Percentiles rank a stretch among this genome's conserved stretches.
Conservation (phyloP, 2,888 invertebrate genomes). For the Cerastoderma edule region DNA sequence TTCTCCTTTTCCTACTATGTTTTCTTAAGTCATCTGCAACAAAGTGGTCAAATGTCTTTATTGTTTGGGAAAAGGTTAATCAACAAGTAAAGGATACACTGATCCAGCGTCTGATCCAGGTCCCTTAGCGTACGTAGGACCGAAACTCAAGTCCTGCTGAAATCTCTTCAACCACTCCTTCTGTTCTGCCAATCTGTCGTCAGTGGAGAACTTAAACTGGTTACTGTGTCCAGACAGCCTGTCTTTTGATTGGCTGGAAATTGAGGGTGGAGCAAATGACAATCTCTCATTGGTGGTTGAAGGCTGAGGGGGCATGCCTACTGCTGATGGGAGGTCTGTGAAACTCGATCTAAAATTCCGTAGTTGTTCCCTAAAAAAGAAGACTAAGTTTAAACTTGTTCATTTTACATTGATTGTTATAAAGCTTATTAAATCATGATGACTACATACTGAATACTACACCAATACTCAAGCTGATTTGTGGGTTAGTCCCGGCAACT, state of each 20-base stretch:
- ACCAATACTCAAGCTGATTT: too few relatives aligned
- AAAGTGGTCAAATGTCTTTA: too few relatives aligned
- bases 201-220: constrained; percentile 59
- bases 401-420: too few relatives aligned
- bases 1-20: neutral
- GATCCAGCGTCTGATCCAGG: constrained; percentile 72
- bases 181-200: constrained; percentile 74
- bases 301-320: constrained; percentile 28
- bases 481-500: too few relatives aligned
- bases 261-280: constrained; percentile 17
- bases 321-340: constrained; percentile 46
- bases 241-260: constrained; percentile 4
- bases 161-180: constrained; percentile 76
- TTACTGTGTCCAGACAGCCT: constrained; percentile 8
- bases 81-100: constrained; percentile 73
- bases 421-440: too few relatives aligned
- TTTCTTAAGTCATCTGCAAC: neutral
- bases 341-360: constrained; percentile 70
- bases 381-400: too few relatives aligned
- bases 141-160: constrained; percentile 69
- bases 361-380: constrained; percentile 72
- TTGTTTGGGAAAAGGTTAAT: too few relatives aligned
- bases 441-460: too few relatives aligned
- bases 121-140: constrained; percentile 56
- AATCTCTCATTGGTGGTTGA: constrained; percentile 13